Base-by-base conservation (phyloP, 2,888 invertebrate species). In the Drymonia ruficornis region DNA sequence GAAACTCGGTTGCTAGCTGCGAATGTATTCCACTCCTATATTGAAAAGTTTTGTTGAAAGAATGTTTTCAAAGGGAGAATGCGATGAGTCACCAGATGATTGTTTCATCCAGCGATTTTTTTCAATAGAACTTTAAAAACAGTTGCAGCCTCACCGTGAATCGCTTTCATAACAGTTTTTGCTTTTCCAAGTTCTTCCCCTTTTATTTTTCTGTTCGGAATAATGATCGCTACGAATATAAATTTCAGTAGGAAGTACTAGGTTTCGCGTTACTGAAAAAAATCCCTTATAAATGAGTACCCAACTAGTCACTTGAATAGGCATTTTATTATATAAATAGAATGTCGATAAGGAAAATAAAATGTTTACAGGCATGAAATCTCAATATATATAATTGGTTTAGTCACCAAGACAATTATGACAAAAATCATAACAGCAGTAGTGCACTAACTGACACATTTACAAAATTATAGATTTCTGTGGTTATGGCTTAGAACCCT, bases 91-190 rank as follows among this genome's bases (percentile, higher is more conserved):
- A 70, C 53, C 53, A 50, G 42, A 66, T 67, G 63, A 77, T 80
- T 81, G 76, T 80, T 79, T 80, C 65, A 72, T 64, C 60, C 49
- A 63, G 61, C 65, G 73, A 76, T 78, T 76, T 76, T 72, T 76
- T 76, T 74, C 63, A 70, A 74, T 68, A 66, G 69, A 71, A 74
- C 65, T 70, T 70, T 61, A 56, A 66, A 61, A 70, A 66, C 68
- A 74, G 65, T 71, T 72, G 81, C 80, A 70, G 67, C 52, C 61
- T 85, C 85, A 84, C 63, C 74, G 63, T 83, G 81, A 83, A 65
- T 72, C 61, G 72, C 63, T 73, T 70, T 75, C 77, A 78, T 81
- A 80, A 72, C 70, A 69, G 68, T 79, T 81, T 80, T 75, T 73
- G 65, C 68, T 75, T 78, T 75, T 66, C 55, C 59, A 57, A 72